phyloP scores from a whole-genome alignment of 2,888 invertebrate genomes.

The Tipula unca region DNA sequence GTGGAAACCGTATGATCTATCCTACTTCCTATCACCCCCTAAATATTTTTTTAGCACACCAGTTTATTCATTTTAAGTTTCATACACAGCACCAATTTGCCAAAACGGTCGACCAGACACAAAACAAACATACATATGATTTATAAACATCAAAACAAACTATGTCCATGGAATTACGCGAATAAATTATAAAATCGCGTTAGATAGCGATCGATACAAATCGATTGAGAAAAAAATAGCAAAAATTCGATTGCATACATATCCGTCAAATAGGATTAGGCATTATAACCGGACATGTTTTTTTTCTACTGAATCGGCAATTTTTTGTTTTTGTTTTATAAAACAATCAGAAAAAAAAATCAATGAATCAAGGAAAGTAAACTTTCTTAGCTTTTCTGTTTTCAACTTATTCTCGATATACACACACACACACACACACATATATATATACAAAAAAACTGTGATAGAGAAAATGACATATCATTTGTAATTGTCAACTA shows the following conservation, averaged over 20 bases:
- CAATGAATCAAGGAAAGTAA: neutral
- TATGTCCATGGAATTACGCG: too few species aligned
- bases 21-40: too few species aligned
- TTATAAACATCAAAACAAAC: too few species aligned
- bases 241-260: neutral
- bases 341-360: neutral
- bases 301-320: neutral
- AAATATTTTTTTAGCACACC: too few species aligned
- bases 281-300: neutral
- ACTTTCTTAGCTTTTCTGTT: slow-evolving; percentile 4
- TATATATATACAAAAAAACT: slow-evolving; percentile 21
- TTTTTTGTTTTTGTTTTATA: neutral
- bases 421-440: neutral
- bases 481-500: slow-evolving; percentile 27
- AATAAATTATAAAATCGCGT: too few species aligned
- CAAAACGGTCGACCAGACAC: too few species aligned
- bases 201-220: neutral
- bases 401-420: neutral
- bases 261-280: neutral
- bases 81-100: too few species aligned
- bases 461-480: slow-evolving; percentile 25
- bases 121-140: too few species aligned
- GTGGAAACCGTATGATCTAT: too few species aligned
- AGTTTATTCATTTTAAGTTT: too few species aligned
- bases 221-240: neutral